These are phyloP conservation scores for Hermaeophaga mercurialis DNA, from an alignment of 2,888 invertebrate species.

Conservation along the genomic window DNA sequence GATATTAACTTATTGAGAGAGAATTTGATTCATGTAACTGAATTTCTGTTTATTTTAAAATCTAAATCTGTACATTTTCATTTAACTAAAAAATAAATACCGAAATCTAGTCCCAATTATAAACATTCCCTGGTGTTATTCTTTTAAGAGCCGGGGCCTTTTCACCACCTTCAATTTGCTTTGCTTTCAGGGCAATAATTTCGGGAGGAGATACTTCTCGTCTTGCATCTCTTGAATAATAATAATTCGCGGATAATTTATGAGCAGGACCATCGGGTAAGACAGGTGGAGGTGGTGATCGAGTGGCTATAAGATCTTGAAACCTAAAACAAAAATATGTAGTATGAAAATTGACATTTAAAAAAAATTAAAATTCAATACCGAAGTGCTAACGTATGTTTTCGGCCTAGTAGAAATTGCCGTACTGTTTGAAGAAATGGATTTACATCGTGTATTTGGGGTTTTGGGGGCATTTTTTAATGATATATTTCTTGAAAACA, in stretches of 20 bases:
- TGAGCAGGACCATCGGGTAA: conserved; percentile 84
- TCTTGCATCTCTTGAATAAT: conserved; percentile 81
- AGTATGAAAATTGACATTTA: neutral
- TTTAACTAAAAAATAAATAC: neutral
- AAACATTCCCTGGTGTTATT: conserved; percentile 45
- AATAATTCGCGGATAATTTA: conserved; percentile 81
- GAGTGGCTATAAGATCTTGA: conserved; percentile 67
- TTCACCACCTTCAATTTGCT: conserved; percentile 40
- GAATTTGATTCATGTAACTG: too few relatives aligned
- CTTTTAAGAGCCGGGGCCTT: conserved; percentile 27
- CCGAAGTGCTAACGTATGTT: conserved; percentile 57
- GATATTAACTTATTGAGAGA: too few relatives aligned
- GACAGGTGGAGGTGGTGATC: conserved; percentile 81
- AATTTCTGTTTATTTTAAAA: too few relatives aligned
- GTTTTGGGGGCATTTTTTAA: conserved; percentile 40
- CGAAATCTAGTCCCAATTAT: conserved; percentile 43
- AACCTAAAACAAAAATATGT: conserved; percentile 53
- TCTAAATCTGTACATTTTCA: neutral
- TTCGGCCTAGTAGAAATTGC: conserved; percentile 71
- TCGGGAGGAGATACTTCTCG: conserved; percentile 75
- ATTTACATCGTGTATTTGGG: conserved; percentile 65
- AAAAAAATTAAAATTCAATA: conserved; percentile 53
- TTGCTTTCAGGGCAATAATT: conserved; percentile 56
- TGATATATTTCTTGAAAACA: neutral
- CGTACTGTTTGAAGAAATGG: conserved; percentile 67